phyloP scores from a whole-genome alignment of 2,113 vertebrate species.

The Thinocorus orbignyianus region DNA sequence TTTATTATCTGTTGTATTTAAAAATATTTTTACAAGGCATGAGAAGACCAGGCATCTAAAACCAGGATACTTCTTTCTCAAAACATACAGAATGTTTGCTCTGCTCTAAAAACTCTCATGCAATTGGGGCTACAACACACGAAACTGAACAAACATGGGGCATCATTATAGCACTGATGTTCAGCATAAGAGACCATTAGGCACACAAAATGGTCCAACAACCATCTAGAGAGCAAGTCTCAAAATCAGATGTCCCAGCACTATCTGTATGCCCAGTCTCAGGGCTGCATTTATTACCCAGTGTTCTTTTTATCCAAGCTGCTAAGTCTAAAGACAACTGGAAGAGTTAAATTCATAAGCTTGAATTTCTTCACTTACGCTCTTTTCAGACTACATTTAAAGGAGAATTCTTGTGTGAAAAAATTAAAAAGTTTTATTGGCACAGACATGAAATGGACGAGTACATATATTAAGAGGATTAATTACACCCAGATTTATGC shows the following conservation, averaged over 20 bases:
- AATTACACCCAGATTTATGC: slow-evolving; percentile 67
- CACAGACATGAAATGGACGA: background rate
- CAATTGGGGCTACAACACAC: background rate
- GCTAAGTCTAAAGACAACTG: background rate
- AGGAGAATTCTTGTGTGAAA: background rate
- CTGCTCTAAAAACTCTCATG: background rate
- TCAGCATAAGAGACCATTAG: background rate
- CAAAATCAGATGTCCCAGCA: background rate
- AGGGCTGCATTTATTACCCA: background rate
- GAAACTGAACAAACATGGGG: background rate
- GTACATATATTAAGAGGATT: slow-evolving; percentile 71
- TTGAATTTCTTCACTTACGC: background rate
- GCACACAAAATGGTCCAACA: background rate
- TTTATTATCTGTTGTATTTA: background rate
- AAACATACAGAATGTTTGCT: background rate
- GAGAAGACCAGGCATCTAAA: background rate
- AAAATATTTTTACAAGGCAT: background rate
- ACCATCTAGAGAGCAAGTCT: background rate
- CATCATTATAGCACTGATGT: background rate
- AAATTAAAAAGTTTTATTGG: slow-evolving; percentile 12
- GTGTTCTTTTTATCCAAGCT: background rate
- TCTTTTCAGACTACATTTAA: background rate
- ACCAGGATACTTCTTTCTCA: background rate
- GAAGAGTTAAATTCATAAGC: background rate
- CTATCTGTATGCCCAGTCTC: background rate